Evolutionary conservation across 1,140 invertebrate species (phyloP).

Genomic region (Drosophila kanapiae): DNA sequence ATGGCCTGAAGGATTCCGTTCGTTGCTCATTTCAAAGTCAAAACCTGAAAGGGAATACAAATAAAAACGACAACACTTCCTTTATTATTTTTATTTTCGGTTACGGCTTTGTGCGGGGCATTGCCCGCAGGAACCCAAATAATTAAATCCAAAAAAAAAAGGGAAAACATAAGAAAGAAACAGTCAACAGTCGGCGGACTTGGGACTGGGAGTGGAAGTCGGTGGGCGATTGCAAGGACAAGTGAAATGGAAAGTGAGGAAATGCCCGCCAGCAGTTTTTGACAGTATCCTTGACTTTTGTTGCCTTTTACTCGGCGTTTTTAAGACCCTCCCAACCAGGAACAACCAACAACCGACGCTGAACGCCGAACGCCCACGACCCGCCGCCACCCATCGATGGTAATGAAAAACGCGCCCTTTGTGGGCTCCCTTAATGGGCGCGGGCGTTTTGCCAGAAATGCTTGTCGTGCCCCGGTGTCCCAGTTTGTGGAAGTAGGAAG

Average conservation of each 20-base stretch:
- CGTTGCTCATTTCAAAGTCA: conserved; percentile 35
- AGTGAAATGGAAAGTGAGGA: conserved; percentile 76
- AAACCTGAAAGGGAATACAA: conserved; percentile 36
- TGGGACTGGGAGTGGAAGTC: background rate
- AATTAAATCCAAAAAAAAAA: conserved; percentile 42
- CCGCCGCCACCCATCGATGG: conserved; percentile 49
- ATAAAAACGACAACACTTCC: conserved; percentile 52
- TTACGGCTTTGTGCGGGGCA: conserved; percentile 20
- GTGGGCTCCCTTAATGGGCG: conserved; percentile 68
- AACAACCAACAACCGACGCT: background rate
- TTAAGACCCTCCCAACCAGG: conserved; percentile 53
- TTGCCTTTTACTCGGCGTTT: conserved; percentile 70
- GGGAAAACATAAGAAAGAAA: conserved; percentile 32
- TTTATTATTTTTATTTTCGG: conserved; percentile 37
- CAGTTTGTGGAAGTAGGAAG: conserved; percentile 53
- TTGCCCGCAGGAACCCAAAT: conserved; percentile 48
- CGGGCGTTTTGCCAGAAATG: conserved; percentile 78
- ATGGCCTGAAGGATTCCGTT: background rate
- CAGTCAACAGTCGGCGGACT: conserved; percentile 38
- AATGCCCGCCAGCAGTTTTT: conserved; percentile 71
- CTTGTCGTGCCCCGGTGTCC: conserved; percentile 67
- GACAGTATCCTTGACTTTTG: conserved; percentile 79
- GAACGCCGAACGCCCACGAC: background rate
- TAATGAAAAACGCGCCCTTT: conserved; percentile 82
- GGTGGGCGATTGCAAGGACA: conserved; percentile 47